Base-by-base conservation (phyloP, 2,888 invertebrate genomes). In the Lypha dubia region DNA sequence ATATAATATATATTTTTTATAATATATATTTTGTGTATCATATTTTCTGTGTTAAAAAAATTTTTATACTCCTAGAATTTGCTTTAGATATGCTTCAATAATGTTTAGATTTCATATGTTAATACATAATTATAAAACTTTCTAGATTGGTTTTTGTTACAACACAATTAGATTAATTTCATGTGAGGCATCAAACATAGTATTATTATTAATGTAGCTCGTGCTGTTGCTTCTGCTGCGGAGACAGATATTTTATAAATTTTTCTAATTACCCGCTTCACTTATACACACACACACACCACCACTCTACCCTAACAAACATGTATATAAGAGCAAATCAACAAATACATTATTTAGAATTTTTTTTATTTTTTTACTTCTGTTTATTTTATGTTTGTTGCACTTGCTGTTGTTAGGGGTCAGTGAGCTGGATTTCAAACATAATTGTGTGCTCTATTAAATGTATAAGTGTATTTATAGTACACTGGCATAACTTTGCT, bases 381-480 rank as follows among this genome's bases (percentile, higher is more conserved):
- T 17, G 13, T 82, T 79, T 70, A 13, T 83, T 77, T 65, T 80
- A 28, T 15, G n/a, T 60, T 73, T 44, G 53, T 24, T 68, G 58
- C 58, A 17, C 15, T 68, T 68, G 35, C 20, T 58, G 65, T n/a
- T 58, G 65, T 46, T 53, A 62, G 80, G 73, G 84, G 80, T 80
- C 80, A 84, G 71, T 84, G 80, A 67, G 74, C 74, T 62, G 49
- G 58, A 58, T 35, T 63, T 74, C 11, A 67, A 74, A 68, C 73
- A 46, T 65, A 24, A 8, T 17, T 35, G 0, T 63, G 35, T 49
- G 67, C 49, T 35, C 56, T 56, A 46, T 22, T 56, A 44, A 32
- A 65, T 44, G 32, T 22, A 44, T 15, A 1, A 11, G 44, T 44
- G 44, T n/a, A 44, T 20, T 3, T 51, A 22, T 9, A n/a, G 20